A percentile compares a stretch with the other conserved stretches of the same genome.
phyloP scores from a whole-genome alignment of 2,797 vertebrate species.

The Spinus pinus region DNA sequence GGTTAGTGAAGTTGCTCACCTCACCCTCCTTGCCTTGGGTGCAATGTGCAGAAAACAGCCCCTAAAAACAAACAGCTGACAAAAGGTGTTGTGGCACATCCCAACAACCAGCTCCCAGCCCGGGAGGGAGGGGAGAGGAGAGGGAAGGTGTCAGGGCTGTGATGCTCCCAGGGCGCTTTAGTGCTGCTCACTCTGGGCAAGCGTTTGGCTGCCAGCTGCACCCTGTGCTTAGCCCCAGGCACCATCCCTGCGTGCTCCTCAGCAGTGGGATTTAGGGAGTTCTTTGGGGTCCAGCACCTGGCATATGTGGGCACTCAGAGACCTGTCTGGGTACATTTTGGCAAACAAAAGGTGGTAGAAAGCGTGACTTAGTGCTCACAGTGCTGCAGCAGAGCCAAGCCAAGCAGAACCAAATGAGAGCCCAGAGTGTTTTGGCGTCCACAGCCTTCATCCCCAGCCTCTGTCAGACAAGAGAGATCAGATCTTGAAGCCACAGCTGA shows the following conservation, averaged over 20 bases:
- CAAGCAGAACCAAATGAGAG: fast-evolving
- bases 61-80: not conserved
- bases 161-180: fast-evolving
- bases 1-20: not conserved
- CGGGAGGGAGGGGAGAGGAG: not conserved
- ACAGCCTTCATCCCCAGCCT: not conserved
- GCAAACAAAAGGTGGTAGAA: not conserved
- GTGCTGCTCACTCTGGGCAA: not conserved
- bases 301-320: not conserved
- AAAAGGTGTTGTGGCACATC: not conserved
- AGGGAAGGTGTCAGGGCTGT: not conserved
- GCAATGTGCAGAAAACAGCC: not conserved
- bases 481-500: not conserved
- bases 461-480: not conserved
- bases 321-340: not conserved
- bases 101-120: not conserved
- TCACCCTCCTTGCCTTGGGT: not conserved
- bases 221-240: not conserved
- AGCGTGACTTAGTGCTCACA: fast-evolving
- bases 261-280: not conserved
- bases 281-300: not conserved
- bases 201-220: not conserved
- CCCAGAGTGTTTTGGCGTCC: fast-evolving
- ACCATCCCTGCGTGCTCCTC: fast-evolving
- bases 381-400: not conserved